Evolutionary conservation across 2,797 vertebrate species (phyloP).

Genomic region (Borostomias antarcticus): DNA sequence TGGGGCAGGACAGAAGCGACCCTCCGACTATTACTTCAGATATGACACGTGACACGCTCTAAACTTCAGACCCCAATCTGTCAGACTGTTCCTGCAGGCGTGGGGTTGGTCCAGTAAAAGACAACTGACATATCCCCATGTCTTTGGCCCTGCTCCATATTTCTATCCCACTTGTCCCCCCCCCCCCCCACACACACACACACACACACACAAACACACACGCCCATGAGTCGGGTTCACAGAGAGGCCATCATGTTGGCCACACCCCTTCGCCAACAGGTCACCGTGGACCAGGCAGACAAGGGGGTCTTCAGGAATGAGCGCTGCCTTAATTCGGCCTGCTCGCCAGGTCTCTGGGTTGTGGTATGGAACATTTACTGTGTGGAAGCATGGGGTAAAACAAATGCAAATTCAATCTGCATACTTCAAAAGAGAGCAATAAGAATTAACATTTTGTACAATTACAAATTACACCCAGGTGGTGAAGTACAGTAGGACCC

Average conservation of each 20-base stretch:
- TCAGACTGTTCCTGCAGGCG: constrained; percentile 68
- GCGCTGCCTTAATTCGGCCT: background rate
- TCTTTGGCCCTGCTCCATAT: constrained; percentile 54
- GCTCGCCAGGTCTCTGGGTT: background rate
- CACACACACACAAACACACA: too few species aligned
- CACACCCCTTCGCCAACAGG: constrained; percentile 48
- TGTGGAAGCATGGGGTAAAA: too few species aligned
- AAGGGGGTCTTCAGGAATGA: constrained; percentile 29
- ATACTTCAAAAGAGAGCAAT: too few species aligned
- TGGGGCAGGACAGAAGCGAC: constrained; percentile 33
- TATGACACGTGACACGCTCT: constrained; percentile 57
- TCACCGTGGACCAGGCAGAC: constrained; percentile 50
- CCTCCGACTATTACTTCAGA: constrained; percentile 33
- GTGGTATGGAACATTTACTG: background rate
- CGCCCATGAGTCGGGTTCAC: constrained; percentile 65
- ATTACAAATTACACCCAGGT: too few species aligned
- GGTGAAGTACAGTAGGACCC: too few species aligned
- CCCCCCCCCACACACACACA: constrained; percentile 14
- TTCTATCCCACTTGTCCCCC: constrained; percentile 28
- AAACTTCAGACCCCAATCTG: constrained; percentile 69
- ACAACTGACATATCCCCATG: constrained; percentile 60
- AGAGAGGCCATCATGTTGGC: constrained; percentile 59
- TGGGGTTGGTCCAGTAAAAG: constrained; percentile 25
- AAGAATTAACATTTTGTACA: too few species aligned
- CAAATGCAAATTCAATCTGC: too few species aligned